Conservation (phyloP, 2,797 vertebrate species). For the Mus caroli region DNA sequence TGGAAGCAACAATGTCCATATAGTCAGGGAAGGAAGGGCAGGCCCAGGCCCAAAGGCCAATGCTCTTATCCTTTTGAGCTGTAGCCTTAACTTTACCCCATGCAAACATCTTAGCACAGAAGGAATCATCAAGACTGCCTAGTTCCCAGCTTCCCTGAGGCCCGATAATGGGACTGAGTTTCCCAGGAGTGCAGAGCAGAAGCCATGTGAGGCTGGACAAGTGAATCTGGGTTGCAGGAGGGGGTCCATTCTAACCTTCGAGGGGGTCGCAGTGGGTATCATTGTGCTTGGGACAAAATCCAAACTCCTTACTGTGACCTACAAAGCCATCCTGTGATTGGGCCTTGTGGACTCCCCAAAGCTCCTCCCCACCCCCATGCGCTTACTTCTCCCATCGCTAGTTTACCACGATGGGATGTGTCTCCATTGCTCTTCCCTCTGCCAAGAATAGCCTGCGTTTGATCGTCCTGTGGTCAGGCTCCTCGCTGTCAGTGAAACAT, state of each 20-base stretch:
- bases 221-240: not conserved
- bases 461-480: not conserved
- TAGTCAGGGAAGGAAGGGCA: not conserved
- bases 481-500: constrained; percentile 31
- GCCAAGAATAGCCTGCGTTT: not conserved
- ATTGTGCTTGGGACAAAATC: not conserved
- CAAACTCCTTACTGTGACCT: not conserved
- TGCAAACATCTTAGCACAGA: not conserved
- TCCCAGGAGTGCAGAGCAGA: not conserved
- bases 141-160: not conserved
- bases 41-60: not conserved
- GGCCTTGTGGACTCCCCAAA: not conserved
- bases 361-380: not conserved
- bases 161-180: not conserved
- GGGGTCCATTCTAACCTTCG: not conserved
- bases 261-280: not conserved
- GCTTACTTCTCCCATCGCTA: not conserved
- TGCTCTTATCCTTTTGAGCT: not conserved
- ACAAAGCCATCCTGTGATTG: not conserved
- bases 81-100: not conserved
- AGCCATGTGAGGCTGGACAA: not conserved
- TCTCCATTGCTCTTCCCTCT: not conserved
- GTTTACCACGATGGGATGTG: not conserved
- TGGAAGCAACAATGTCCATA: not conserved
- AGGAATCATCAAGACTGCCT: not conserved